phyloP scores from a whole-genome alignment of 2,797 vertebrate species.

The Micrastur ruficollis region DNA sequence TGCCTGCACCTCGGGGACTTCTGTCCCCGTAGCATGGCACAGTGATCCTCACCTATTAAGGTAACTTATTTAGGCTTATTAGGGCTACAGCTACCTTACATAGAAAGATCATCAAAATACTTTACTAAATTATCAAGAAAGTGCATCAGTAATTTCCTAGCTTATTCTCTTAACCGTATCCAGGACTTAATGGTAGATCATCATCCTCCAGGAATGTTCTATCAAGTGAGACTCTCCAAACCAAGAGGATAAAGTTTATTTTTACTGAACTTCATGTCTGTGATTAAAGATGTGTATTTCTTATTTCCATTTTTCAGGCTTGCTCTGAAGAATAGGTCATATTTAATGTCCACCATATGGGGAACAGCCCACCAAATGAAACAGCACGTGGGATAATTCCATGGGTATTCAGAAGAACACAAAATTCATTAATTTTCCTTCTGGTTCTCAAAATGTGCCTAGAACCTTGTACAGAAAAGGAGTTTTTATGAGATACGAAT shows the following conservation, averaged over 20 bases:
- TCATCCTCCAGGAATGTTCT: background rate
- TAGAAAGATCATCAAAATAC: background rate
- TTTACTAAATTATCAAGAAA: background rate
- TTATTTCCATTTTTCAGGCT: background rate
- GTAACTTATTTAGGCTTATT: background rate
- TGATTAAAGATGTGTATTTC: background rate
- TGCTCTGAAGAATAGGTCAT: background rate
- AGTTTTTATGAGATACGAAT: background rate
- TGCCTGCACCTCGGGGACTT: background rate
- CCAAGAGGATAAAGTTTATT: background rate
- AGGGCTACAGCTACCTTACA: background rate
- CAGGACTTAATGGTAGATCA: background rate
- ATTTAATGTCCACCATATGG: background rate
- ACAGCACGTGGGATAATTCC: background rate
- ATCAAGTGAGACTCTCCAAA: background rate
- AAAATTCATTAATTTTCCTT: conserved; percentile 1
- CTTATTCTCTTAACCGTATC: background rate
- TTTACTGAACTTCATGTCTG: background rate
- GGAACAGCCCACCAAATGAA: background rate
- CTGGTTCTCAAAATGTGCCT: background rate
- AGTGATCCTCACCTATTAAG: background rate
- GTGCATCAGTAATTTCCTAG: background rate
- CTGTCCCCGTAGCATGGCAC: background rate
- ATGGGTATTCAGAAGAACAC: background rate
- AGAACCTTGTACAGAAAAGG: background rate